Conservation (phyloP, 2,888 invertebrate genomes). For the Hyppa rectilinea region DNA sequence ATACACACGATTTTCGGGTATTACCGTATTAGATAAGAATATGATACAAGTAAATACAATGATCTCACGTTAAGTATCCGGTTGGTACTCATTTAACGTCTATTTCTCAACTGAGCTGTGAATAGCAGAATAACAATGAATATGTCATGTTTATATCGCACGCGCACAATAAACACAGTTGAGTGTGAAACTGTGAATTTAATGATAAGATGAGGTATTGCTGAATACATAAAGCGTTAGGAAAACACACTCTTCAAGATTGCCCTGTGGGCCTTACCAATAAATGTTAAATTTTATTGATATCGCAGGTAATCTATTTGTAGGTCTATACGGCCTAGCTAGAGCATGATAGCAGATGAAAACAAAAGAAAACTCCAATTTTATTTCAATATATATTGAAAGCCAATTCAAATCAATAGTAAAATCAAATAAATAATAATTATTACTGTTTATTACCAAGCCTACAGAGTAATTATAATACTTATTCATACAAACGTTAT, state of each 20-base stretch:
- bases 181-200: constrained; percentile 30
- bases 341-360: neutral
- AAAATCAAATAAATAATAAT: constrained; percentile 4
- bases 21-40: constrained; percentile 7
- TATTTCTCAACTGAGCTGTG: constrained; percentile 34
- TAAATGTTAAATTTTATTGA: neutral
- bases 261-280: neutral
- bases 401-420: neutral
- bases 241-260: neutral
- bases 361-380: neutral
- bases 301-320: neutral
- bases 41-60: constrained; percentile 24
- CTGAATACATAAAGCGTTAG: neutral
- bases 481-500: constrained; percentile 24
- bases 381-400: neutral
- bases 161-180: constrained; percentile 17
- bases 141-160: constrained; percentile 25
- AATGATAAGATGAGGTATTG: constrained; percentile 5
- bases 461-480: neutral
- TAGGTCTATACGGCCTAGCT: neutral
- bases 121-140: constrained; percentile 32
- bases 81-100: constrained; percentile 8
- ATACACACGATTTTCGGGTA: constrained; percentile 37
- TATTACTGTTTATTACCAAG: neutral
- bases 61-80: constrained; percentile 26